Evolutionary conservation across 1,140 invertebrate species (phyloP).

Genomic region (Sesamia nonagrioides): DNA sequence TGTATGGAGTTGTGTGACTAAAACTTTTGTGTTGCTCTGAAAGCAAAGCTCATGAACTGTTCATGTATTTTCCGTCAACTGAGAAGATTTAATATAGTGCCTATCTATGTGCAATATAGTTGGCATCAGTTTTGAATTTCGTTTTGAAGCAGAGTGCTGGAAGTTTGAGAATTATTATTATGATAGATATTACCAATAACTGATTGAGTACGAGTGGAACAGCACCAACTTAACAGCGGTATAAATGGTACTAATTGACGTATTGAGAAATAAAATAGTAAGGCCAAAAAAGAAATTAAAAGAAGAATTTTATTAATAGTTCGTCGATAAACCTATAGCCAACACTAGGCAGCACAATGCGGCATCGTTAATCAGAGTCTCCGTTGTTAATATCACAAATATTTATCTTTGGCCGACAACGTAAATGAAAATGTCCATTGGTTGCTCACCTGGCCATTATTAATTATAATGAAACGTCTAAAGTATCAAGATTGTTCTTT

Average conservation of each 20-base stretch:
- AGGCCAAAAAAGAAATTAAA: neutral
- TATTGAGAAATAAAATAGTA: neutral
- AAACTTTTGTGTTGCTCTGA: constrained; percentile 17
- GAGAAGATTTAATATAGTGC: neutral
- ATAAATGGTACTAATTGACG: no score
- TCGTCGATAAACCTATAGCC: neutral
- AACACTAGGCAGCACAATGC: constrained; percentile 46
- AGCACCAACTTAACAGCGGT: no score
- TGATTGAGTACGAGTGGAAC: no score
- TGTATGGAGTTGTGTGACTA: constrained; percentile 12
- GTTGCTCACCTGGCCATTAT: constrained; percentile 43
- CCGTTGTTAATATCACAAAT: constrained; percentile 60
- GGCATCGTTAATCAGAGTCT: constrained; percentile 57
- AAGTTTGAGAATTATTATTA: no score
- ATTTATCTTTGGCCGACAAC: constrained; percentile 56
- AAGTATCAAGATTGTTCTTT: constrained; percentile 40
- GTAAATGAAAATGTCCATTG: constrained; percentile 55
- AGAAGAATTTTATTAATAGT: neutral
- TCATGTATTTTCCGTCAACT: constrained; percentile 1
- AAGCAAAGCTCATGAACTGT: constrained; percentile 16
- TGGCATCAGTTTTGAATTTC: neutral
- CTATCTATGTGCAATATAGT: neutral
- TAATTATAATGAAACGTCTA: constrained; percentile 44
- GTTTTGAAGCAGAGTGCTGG: no score
- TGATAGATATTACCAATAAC: no score